These are phyloP conservation scores for Drosophila neocordata DNA, from an alignment of 1,140 invertebrate genomes.

Conservation along the genomic window DNA sequence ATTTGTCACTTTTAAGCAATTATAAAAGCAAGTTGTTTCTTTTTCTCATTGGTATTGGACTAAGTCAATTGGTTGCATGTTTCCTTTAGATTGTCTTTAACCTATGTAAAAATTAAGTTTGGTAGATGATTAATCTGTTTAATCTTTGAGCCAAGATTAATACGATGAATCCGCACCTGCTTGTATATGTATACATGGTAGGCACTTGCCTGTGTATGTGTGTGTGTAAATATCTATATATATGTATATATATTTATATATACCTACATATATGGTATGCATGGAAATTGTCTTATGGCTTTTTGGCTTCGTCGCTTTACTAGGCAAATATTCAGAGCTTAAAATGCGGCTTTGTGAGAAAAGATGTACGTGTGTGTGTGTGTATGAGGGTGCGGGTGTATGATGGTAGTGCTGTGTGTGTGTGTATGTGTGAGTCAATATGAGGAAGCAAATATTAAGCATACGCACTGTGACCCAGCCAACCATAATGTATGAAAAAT, in stretches of 20 bases:
- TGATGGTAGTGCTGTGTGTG: slow-evolving; percentile 37
- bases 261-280: slow-evolving; percentile 25
- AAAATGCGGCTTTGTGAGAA: slow-evolving; percentile 31
- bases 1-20: no score
- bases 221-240: neutral
- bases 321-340: slow-evolving; percentile 72
- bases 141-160: neutral
- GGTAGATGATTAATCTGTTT: neutral
- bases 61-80: no score
- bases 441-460: slow-evolving; percentile 71
- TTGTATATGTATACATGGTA: neutral
- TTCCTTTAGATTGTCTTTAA: no score
- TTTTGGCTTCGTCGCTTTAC: slow-evolving; percentile 49
- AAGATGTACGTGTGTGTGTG: neutral
- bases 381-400: slow-evolving; percentile 49
- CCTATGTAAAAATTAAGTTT: no score
- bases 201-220: no score
- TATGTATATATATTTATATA: neutral
- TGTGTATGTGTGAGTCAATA: slow-evolving; percentile 57
- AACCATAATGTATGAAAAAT: slow-evolving; percentile 75
- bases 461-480: slow-evolving; percentile 64
- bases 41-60: no score
- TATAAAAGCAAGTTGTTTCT: no score
- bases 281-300: slow-evolving; percentile 75
- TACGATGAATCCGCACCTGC: neutral